phyloP scores from a whole-genome alignment of 2,113 vertebrate genomes.

The Xiphophorus hellerii region DNA sequence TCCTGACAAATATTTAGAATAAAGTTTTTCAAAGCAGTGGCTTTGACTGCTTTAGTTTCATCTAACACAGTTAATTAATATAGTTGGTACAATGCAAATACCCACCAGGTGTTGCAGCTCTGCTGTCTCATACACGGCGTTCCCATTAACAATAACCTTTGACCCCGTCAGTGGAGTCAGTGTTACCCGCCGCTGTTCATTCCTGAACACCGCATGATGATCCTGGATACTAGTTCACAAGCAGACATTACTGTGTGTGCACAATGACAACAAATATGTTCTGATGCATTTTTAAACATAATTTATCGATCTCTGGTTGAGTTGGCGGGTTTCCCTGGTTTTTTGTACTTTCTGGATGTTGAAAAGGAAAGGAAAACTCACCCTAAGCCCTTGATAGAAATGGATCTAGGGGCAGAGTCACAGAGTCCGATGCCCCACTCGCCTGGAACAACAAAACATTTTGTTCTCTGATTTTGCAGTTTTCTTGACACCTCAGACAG shows the following conservation, averaged over 20 bases:
- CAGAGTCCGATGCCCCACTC: constrained; percentile 82
- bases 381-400: constrained; percentile 86
- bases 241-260: neutral
- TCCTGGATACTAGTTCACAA: constrained; percentile 82
- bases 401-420: constrained; percentile 72
- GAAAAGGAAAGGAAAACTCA: constrained; percentile 57
- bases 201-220: constrained; percentile 85
- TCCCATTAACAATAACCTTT: constrained; percentile 86
- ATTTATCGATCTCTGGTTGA: neutral
- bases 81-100: neutral
- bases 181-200: constrained; percentile 76
- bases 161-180: constrained; percentile 78
- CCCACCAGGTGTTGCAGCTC: constrained; percentile 86
- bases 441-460: constrained; percentile 69
- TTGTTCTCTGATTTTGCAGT: neutral
- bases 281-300: neutral
- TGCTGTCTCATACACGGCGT: constrained; percentile 67
- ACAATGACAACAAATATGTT: neutral
- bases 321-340: neutral
- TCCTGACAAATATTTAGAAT: constrained; percentile 73
- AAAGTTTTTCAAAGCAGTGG: neutral
- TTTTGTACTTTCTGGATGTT: neutral
- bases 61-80: neutral
- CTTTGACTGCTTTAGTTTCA: neutral
- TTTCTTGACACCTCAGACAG: neutral